phyloP scores from a whole-genome alignment of 2,113 vertebrate species.

The Albula glossodonta region DNA sequence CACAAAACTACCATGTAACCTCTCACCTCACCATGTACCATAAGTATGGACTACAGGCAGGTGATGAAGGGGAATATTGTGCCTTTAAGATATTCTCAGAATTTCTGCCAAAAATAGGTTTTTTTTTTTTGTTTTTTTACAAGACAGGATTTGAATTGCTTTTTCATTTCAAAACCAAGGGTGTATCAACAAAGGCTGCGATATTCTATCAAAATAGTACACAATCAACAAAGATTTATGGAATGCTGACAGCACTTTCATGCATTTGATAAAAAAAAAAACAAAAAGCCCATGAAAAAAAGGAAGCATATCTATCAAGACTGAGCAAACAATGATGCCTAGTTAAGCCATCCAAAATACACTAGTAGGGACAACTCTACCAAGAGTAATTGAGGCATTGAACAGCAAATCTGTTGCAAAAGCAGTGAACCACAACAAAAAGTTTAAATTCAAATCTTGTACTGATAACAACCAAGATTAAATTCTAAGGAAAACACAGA shows the following conservation, averaged over 20 bases:
- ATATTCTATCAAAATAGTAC: slow-evolving; percentile 16
- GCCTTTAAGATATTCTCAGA: neutral
- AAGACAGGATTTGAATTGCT: slow-evolving; percentile 50
- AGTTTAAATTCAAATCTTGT: no score
- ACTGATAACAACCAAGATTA: neutral
- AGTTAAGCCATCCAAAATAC: neutral
- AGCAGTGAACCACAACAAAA: no score
- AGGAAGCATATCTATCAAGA: slow-evolving; percentile 21
- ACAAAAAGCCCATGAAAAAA: slow-evolving; percentile 45
- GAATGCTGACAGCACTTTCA: slow-evolving; percentile 25
- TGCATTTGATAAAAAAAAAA: slow-evolving; percentile 56
- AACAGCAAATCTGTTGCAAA: neutral
- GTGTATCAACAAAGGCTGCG: slow-evolving; percentile 20
- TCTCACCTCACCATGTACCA: neutral
- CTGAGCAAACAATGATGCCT: slow-evolving; percentile 8
- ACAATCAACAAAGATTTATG: slow-evolving; percentile 28
- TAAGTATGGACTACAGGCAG: neutral
- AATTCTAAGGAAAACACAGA: neutral
- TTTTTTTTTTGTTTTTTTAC: neutral
- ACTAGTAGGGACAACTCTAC: neutral
- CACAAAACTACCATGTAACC: neutral
- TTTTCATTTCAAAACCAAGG: slow-evolving; percentile 45
- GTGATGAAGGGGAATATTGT: neutral
- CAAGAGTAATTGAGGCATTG: neutral
- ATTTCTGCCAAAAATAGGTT: neutral